Evolutionary conservation across 1,140 invertebrate genomes (phyloP).

Genomic region (Galleria mellonella): DNA sequence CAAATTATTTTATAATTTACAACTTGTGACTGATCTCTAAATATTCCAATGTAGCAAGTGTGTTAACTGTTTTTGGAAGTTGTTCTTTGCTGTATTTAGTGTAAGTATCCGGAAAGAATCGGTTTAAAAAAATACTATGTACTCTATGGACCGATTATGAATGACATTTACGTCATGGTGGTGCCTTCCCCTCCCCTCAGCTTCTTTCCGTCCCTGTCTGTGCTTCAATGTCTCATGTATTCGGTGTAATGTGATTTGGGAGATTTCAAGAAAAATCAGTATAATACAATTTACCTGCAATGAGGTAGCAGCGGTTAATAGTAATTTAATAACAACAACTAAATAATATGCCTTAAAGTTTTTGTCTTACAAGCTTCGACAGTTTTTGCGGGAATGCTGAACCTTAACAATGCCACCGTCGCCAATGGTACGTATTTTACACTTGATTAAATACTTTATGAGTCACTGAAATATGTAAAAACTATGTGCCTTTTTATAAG

Average conservation of each 20-base stretch:
- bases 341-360: slow-evolving; percentile 63
- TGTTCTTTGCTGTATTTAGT: too few relatives aligned
- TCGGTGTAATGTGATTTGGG: slow-evolving; percentile 41
- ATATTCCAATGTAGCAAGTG: too few relatives aligned
- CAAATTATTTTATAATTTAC: too few relatives aligned
- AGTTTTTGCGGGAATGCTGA: slow-evolving; percentile 50
- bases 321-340: slow-evolving; percentile 33
- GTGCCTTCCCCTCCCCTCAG: too few relatives aligned
- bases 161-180: too few relatives aligned
- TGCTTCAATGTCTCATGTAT: not conserved
- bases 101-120: too few relatives aligned
- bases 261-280: slow-evolving; percentile 23
- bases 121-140: too few relatives aligned
- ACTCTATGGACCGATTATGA: too few relatives aligned
- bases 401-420: slow-evolving; percentile 52
- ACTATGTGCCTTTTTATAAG: not conserved
- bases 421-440: slow-evolving; percentile 47
- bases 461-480: slow-evolving; percentile 14
- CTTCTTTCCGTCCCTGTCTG: too few relatives aligned
- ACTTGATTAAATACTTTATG: slow-evolving; percentile 28
- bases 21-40: too few relatives aligned
- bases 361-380: slow-evolving; percentile 28
- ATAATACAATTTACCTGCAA: slow-evolving; percentile 39
- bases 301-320: slow-evolving; percentile 55
- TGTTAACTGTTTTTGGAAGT: too few relatives aligned